Base-by-base conservation (phyloP, 1,140 invertebrate species). In the Bombus balteatus region DNA sequence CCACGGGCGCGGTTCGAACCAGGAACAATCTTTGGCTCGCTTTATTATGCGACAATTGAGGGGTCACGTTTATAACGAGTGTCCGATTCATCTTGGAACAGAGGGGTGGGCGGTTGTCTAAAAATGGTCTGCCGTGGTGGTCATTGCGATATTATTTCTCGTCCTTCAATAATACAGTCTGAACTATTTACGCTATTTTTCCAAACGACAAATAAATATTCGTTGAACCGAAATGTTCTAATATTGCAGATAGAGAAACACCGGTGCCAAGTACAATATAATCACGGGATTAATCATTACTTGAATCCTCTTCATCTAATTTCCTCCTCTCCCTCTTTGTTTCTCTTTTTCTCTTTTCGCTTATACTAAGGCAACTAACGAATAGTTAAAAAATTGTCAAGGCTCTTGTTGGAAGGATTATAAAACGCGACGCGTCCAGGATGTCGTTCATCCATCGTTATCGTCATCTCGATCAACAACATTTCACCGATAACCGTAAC, bases 401-500 rank as follows among this genome's bases (percentile, higher is more conserved):
- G 89, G 89, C 89, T 89, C 59, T 89, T 43, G 68, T 81, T 90
- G 88, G 88, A 90, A 90, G 88, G 89, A 90, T 87, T 89, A 84
- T 73, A 87, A 90, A 90, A 85, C 75, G 68, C 37, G 65, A 83
- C 81, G 65, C 81, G 85, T 66, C 37, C 13, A 32, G 9, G n/a
- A 25, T 39, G n/a, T 22, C 34, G 12, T 75, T 34, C 28, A 4
- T 25, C 18, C 10, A 10, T 57, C 22, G 25, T 37, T 68, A 68
- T 37, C 15, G n/a, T 34, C 2, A 4, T 22, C 18, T 57, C 32
- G 10, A 53, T 10, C 22, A 73, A n/a, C 9, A n/a, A 73, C 4
- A 71, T 18, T 47, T 47, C n/a, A 22, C 0, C 28, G 78, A 39
- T 39, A 73, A 28, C 2, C 34, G 15, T n/a, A 34, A 68, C 47